phyloP scores from a whole-genome alignment of 2,888 invertebrate genomes.

The Elysia crispata region DNA sequence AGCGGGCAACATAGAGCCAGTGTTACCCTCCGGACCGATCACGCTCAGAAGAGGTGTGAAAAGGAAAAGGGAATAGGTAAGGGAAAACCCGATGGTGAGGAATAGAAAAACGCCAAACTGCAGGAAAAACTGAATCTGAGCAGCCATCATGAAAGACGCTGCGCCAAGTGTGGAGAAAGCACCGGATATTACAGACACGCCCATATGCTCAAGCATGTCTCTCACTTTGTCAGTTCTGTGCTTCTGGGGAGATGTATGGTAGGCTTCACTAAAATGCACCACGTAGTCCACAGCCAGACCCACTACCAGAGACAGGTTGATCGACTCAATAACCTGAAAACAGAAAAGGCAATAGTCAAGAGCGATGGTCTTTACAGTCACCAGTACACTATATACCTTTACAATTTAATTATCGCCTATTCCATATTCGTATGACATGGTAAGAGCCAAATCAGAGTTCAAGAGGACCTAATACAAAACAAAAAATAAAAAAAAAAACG shows the following conservation, averaged over 20 bases:
- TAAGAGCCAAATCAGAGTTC: too few relatives aligned
- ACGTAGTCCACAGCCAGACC: constrained; percentile 73
- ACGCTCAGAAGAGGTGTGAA: constrained; percentile 63
- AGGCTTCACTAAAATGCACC: constrained; percentile 73
- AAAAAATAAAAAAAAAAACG: too few relatives aligned
- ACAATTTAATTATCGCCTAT: too few relatives aligned
- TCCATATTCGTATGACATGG: too few relatives aligned
- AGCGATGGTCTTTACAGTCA: too few relatives aligned
- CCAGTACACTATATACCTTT: too few relatives aligned
- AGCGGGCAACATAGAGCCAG: constrained; percentile 55
- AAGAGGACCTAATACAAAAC: too few relatives aligned
- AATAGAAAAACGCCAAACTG: constrained; percentile 73
- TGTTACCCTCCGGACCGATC: constrained; percentile 62
- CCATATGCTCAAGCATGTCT: constrained; percentile 68
- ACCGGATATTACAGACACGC: constrained; percentile 69
- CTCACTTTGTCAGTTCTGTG: constrained; percentile 65
- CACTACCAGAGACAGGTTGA: constrained; percentile 73
- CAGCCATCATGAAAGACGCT: constrained; percentile 71
- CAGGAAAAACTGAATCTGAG: constrained; percentile 68
- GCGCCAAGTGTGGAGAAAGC: constrained; percentile 72
- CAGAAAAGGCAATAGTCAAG: too few relatives aligned
- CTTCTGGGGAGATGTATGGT: constrained; percentile 62
- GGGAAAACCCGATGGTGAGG: constrained; percentile 70
- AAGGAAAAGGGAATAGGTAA: constrained; percentile 64
- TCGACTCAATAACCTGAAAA: constrained; percentile 67